Evolutionary conservation across 1,140 invertebrate species (phyloP), one percentile per base, ranked within the genome.

Genomic region (Aphaenogaster ashmeadi): DNA sequence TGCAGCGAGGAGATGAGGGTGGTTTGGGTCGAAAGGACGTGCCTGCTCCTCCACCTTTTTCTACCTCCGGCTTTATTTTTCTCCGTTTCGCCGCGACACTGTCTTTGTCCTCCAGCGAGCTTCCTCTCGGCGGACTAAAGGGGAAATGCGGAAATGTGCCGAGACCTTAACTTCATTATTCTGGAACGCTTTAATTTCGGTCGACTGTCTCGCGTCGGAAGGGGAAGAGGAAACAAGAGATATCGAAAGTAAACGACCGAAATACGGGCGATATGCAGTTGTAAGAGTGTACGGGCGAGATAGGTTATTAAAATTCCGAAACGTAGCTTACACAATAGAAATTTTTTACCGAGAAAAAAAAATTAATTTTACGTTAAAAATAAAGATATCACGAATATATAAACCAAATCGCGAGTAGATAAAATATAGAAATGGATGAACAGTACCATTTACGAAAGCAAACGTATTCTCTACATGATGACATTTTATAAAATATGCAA

Each of bases 91-190:
- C 66, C 77, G 54, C 54, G 36, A 71, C 66, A 87, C 52, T 87
- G 66, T 83, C 66, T 69, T 71, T 83, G 86, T 87, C 66, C 64
- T 38, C 77, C 7, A n/a, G 27, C 78, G 50, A 75, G 18, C 64
- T 87, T 69, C 52, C 75, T 87, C 77, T 41, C 64, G n/a, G 50
- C 41, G 64, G n/a, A 87, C 64, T 71, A 89, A 79, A 80, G 72
- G 69, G 58, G 69, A 85, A 87, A 81, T 75, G 74, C 54, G 85
- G 79, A 27, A 85, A 89, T 77, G 85, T 78, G 87, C 85, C 74
- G 87, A 81, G 81, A 88, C 74, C 72, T 86, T 83, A 92, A 91
- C 90, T 90, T 90, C 91, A 90, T 92, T 92, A 88, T 85, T 56
- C 64, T 83, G 54, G 60, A 50, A 33, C 74, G 89, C 80, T 90